phyloP scores from a whole-genome alignment of 2,113 vertebrate genomes.

The Pyrgilauda ruficollis region DNA sequence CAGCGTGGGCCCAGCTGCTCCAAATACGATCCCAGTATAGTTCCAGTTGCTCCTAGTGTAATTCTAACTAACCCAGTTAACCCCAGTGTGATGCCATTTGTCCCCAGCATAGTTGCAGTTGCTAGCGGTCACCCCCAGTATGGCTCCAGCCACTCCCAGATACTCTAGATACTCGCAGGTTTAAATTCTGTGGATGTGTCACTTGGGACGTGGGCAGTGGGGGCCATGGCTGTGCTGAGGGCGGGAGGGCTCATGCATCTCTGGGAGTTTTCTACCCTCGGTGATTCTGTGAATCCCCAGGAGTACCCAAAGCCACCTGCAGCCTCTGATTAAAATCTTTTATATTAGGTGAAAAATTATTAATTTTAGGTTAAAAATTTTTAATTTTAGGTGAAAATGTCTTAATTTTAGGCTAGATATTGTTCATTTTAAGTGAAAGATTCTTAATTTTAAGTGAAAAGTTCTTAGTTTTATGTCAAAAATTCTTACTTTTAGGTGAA shows the following conservation, averaged over 20 bases:
- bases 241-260: background rate
- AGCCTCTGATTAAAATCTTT: background rate
- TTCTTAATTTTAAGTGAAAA: background rate
- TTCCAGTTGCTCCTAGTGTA: background rate
- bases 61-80: background rate
- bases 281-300: background rate
- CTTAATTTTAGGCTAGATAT: background rate
- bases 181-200: background rate
- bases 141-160: background rate
- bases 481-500: background rate
- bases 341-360: background rate
- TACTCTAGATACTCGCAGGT: background rate
- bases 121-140: background rate
- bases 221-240: background rate
- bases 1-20: background rate
- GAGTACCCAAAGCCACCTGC: background rate
- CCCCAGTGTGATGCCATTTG: background rate
- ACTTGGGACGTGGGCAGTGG: background rate
- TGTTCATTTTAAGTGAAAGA: background rate
- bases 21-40: background rate
- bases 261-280: accelerated
- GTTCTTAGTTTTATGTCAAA: background rate
- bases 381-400: background rate
- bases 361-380: background rate
- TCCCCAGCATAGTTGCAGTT: background rate